Conservation (phyloP, 2,113 vertebrate genomes). For the Psilopsiagon aymara region DNA sequence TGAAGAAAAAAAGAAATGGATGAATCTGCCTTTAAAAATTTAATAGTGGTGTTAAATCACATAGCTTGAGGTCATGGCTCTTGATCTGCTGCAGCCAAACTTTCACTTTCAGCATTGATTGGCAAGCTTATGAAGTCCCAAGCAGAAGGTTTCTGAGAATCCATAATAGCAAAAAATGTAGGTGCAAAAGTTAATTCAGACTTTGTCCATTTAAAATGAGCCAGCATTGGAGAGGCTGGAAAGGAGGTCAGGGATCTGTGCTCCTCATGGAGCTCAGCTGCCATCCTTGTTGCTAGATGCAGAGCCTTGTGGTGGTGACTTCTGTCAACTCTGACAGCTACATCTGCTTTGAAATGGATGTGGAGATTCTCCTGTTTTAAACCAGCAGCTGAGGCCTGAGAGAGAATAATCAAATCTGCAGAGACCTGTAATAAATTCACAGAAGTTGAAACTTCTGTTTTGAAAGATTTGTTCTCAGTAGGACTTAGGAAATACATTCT, state of each 20-base stretch:
- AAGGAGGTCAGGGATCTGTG: background rate
- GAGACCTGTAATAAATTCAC: background rate
- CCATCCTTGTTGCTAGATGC: rapidly evolving
- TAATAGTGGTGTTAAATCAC: background rate
- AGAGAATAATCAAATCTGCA: background rate
- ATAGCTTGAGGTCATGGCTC: background rate
- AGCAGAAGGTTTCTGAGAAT: background rate
- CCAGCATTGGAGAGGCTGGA: background rate
- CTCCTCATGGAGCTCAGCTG: background rate
- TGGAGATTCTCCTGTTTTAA: background rate
- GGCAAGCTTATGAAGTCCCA: background rate
- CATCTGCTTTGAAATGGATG: background rate
- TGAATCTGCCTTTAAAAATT: background rate
- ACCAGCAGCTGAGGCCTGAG: background rate
- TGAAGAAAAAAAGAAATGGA: background rate
- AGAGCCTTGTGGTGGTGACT: rapidly evolving
- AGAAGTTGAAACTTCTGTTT: background rate
- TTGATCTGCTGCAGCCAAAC: background rate
- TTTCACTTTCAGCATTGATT: background rate
- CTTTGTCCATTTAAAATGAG: background rate
- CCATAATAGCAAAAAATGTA: rapidly evolving
- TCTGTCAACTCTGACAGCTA: background rate
- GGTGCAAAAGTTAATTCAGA: background rate
- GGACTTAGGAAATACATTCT: background rate
- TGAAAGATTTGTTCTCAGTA: background rate